phyloP scores from a whole-genome alignment of 2,888 invertebrate genomes.

The Zonitis immaculata region DNA sequence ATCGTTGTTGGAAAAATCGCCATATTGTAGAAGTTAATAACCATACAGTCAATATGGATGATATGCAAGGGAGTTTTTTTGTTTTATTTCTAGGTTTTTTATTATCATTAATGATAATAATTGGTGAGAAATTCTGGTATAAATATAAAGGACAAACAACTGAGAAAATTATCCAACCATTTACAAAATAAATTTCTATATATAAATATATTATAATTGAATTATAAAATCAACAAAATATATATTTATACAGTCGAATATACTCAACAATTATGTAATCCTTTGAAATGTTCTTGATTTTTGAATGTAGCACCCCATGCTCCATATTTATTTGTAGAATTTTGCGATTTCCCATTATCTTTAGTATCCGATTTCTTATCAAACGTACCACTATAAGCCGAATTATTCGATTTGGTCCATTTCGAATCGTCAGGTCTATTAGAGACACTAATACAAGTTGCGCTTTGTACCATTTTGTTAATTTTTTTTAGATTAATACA shows the following conservation, averaged over 20 bases:
- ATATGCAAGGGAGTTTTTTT: conserved; percentile 92
- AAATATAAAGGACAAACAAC: conserved; percentile 45
- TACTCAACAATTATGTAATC: conserved; percentile 60
- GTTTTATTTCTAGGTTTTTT: conserved; percentile 72
- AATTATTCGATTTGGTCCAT: conserved; percentile 39
- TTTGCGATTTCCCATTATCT: conserved; percentile 39
- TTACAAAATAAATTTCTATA: conserved; percentile 40
- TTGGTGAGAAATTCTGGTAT: conserved; percentile 50
- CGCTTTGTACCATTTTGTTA: conserved; percentile 45
- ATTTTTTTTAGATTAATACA: background rate
- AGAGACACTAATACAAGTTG: conserved; percentile 27
- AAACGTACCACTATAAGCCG: conserved; percentile 40
- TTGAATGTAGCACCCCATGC: conserved; percentile 72
- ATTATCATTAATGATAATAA: conserved; percentile 48
- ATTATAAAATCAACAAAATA: background rate
- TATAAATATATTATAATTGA: background rate
- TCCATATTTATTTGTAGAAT: conserved; percentile 52
- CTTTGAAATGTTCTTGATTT: conserved; percentile 66
- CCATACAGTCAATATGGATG: conserved; percentile 81
- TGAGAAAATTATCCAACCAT: conserved; percentile 52
- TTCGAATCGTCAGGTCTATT: conserved; percentile 15
- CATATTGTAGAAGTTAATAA: conserved; percentile 67
- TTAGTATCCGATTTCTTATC: conserved; percentile 44
- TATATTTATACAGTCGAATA: background rate
- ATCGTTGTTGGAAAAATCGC: conserved; percentile 70